phyloP scores from a whole-genome alignment of 2,113 vertebrate genomes.

The Carassius gibelio region DNA sequence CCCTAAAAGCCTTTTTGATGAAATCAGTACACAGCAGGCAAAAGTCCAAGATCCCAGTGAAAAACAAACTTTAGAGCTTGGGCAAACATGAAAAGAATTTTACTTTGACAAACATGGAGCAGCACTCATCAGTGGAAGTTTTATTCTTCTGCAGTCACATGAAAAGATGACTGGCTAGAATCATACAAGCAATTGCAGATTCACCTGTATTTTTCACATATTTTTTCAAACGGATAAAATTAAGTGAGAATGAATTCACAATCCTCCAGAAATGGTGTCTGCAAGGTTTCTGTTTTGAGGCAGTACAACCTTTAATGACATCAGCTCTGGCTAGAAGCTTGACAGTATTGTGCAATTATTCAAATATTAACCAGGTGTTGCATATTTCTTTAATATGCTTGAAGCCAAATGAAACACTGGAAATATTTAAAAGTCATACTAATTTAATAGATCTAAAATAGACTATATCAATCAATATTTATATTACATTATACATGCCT shows the following conservation, averaged over 20 bases:
- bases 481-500: too few relatives aligned
- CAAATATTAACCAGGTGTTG: not conserved
- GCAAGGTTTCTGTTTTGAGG: not conserved
- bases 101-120: not conserved
- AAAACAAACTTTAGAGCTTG: not conserved
- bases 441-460: not conserved
- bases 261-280: not conserved
- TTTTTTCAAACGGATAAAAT: too few relatives aligned
- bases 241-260: not conserved
- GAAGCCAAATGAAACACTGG: not conserved
- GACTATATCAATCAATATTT: too few relatives aligned
- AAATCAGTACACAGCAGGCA: conserved; percentile 1
- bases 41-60: not conserved
- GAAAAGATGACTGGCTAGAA: not conserved
- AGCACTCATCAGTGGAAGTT: not conserved
- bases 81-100: not conserved
- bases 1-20: conserved; percentile 7
- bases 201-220: too few relatives aligned
- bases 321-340: not conserved
- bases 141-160: not conserved
- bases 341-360: not conserved
- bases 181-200: not conserved
- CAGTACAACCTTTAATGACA: not conserved
- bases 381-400: not conserved
- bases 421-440: not conserved